Base-by-base conservation (phyloP, 2,888 invertebrate species). In the Actias luna region DNA sequence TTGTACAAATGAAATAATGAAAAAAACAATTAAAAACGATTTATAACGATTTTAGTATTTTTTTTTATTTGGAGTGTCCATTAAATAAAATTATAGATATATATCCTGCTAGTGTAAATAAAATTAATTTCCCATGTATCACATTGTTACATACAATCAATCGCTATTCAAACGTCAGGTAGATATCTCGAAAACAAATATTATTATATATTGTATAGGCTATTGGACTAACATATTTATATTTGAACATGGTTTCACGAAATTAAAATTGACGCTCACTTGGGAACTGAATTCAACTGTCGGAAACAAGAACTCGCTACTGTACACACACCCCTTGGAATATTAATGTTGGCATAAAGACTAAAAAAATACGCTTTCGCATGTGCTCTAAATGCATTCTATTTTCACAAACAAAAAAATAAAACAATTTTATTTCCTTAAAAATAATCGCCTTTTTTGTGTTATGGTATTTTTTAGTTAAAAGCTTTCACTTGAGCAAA, bases 381-480 rank as follows among this genome's bases (percentile, higher is more conserved):
- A 71, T 73, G 73, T 69, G n/a, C 39, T 72, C 69, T 63, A 65
- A 75, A 79, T 80, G 78, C 80, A 79, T 76, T 66, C 68, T 71
- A 77, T 79, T 76, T 78, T 72, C 70, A n/a, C 71, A 69, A 73
- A 68, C 70, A 71, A 69, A 65, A 69, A 76, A 72, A 70, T 66
- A 72, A 73, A 78, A 68, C 64, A 72, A 70, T 74, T 73, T 69
- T 62, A 60, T 67, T 72, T n/a, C n/a, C n/a, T n/a, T n/a, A n/a
- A n/a, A n/a, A n/a, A n/a, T n/a, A n/a, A n/a, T n/a, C n/a, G n/a
- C n/a, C n/a, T n/a, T n/a, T n/a, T n/a, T n/a, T n/a, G n/a, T 31
- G 65, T 59, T 63, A 63, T 66, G 61, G 61, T 60, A 64, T 65
- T 52, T 62, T 61, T 67, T 27, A 27, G 18, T 7, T 42, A 46